Evolutionary conservation across 2,797 vertebrate species (phyloP).

Genomic region (Chelidonichthys spinosus): DNA sequence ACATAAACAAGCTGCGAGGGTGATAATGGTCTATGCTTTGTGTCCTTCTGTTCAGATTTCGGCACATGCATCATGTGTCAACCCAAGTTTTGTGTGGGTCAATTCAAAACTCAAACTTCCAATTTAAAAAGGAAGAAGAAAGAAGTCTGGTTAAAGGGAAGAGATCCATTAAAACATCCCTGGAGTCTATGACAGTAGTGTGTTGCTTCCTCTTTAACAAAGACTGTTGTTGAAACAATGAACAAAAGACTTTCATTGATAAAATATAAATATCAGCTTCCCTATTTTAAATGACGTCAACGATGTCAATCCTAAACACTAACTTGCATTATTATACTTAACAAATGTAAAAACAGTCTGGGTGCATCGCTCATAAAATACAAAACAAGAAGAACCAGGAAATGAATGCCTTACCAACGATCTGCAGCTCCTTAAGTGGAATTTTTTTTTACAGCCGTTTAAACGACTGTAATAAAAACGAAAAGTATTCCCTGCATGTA

Average conservation of each 20-base stretch:
- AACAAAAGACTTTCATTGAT: not conserved
- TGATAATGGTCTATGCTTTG: conserved; percentile 45
- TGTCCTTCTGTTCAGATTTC: conserved; percentile 21
- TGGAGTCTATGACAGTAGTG: not conserved
- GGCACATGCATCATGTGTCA: not conserved
- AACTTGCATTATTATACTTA: not conserved
- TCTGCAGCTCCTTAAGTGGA: not conserved
- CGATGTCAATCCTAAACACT: not conserved
- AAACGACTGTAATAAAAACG: conserved; percentile 6
- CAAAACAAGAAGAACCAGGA: conserved; percentile 13
- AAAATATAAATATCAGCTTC: not conserved
- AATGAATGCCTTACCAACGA: conserved; percentile 28
- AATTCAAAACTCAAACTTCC: conserved; percentile 5
- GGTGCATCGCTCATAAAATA: conserved; percentile 14
- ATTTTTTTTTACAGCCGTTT: conserved; percentile 11
- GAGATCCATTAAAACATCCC: not conserved
- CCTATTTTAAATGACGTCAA: conserved; percentile 1
- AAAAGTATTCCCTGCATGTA: not conserved
- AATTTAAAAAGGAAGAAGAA: not conserved
- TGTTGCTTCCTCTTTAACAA: not conserved
- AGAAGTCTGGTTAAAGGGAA: not conserved
- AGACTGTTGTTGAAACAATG: not conserved
- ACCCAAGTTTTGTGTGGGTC: not conserved
- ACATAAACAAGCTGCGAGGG: conserved; percentile 46
- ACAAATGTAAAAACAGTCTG: not conserved